Conservation (phyloP, 2,888 invertebrate genomes). For the Syrphus vitripennis region DNA sequence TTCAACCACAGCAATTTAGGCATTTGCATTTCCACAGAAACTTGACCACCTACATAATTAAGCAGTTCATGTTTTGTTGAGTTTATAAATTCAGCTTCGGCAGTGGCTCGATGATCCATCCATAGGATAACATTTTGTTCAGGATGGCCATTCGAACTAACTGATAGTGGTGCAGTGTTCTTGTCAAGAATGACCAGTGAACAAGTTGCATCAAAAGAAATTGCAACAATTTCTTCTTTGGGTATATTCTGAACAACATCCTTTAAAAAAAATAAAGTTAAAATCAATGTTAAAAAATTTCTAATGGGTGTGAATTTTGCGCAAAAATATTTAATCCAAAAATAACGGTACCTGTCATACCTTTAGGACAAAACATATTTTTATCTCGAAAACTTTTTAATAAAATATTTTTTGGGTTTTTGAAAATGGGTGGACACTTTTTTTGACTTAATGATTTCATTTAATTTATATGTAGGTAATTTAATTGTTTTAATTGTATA, state of each 20-base stretch:
- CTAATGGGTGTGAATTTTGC: too few species aligned
- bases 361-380: too few species aligned
- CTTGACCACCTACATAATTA: constrained; percentile 93
- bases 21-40: constrained; percentile 98
- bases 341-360: too few species aligned
- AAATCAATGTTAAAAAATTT: too few species aligned
- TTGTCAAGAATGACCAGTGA: constrained; percentile 92
- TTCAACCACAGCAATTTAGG: constrained; percentile 97
- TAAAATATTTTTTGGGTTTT: too few species aligned
- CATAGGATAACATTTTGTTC: constrained; percentile 93
- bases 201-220: constrained; percentile 98
- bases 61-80: constrained; percentile 88
- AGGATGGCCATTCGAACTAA: constrained; percentile 85
- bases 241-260: constrained; percentile 83
- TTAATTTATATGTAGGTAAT: too few species aligned
- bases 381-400: too few species aligned
- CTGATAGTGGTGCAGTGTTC: constrained; percentile 86
- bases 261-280: constrained; percentile 79
- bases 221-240: constrained; percentile 86
- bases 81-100: constrained; percentile 92
- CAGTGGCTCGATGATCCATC: constrained; percentile 94
- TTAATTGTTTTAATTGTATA: too few species aligned
- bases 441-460: too few species aligned
- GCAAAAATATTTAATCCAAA: too few species aligned
- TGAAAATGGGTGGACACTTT: too few species aligned